Percentiles rank a stretch among this genome's conserved stretches.
Evolutionary conservation across 1,140 invertebrate genomes (phyloP).

Genomic region (Pogonomyrmex barbatus): DNA sequence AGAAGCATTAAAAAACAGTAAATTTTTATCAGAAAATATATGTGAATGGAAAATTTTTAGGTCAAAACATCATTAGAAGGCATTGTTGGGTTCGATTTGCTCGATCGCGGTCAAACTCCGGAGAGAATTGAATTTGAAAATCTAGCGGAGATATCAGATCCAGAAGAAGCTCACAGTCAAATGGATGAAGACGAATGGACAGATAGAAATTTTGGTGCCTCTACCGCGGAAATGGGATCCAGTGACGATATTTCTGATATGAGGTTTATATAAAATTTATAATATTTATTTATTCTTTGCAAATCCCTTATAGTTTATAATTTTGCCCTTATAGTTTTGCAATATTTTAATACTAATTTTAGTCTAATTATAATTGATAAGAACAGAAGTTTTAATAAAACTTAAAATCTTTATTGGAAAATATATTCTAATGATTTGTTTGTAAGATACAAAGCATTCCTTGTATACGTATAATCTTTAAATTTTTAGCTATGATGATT

Average conservation of each 20-base stretch:
- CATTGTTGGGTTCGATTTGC: constrained; percentile 87
- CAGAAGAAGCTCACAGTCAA: constrained; percentile 91
- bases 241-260: constrained; percentile 91
- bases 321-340: too few relatives aligned
- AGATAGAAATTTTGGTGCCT: constrained; percentile 94
- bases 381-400: neutral
- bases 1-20: neutral
- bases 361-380: constrained; percentile 13
- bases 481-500: constrained; percentile 10
- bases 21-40: neutral
- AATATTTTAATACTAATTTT: constrained; percentile 21
- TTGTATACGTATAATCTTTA: neutral
- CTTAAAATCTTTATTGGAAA: neutral
- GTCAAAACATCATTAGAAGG: constrained; percentile 82
- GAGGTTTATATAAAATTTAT: constrained; percentile 80
- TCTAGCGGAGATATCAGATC: constrained; percentile 88
- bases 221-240: constrained; percentile 89
- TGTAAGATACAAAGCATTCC: neutral
- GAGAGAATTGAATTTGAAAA: constrained; percentile 94
- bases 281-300: constrained; percentile 17
- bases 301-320: too few relatives aligned
- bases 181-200: constrained; percentile 98
- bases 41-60: constrained; percentile 64
- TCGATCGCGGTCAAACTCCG: constrained; percentile 90
- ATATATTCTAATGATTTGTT: constrained; percentile 26